phyloP scores from a whole-genome alignment of 2,888 invertebrate species.

The Drosophila stalkeri region DNA sequence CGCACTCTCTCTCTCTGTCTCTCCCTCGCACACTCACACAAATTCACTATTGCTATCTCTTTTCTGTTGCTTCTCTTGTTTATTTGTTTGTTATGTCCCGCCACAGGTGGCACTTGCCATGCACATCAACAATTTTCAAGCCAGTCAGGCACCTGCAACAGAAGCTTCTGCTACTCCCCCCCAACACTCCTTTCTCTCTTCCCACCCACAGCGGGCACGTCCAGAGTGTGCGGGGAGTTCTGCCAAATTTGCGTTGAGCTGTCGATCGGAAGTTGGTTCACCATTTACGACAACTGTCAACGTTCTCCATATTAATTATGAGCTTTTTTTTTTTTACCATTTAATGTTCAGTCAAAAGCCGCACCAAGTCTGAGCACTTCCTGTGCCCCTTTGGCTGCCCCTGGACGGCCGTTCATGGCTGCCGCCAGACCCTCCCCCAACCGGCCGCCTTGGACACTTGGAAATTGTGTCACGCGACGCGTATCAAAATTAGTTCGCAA shows the following conservation, averaged over 20 bases:
- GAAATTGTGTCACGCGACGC: constrained; percentile 73
- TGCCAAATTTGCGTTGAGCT: constrained; percentile 58
- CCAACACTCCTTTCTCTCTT: neutral
- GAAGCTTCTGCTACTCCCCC: neutral
- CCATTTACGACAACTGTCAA: constrained; percentile 73
- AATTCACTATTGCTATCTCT: neutral
- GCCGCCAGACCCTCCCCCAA: neutral
- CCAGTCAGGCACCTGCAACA: constrained; percentile 43
- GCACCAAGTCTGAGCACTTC: constrained; percentile 61
- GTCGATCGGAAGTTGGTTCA: constrained; percentile 67
- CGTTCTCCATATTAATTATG: constrained; percentile 75
- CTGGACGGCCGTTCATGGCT: neutral
- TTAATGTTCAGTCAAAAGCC: constrained; percentile 37
- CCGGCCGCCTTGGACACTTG: constrained; percentile 23
- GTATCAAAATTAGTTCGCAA: constrained; percentile 60
- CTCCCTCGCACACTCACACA: neutral
- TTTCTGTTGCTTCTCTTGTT: constrained; percentile 9
- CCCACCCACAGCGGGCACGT: neutral
- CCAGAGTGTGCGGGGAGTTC: constrained; percentile 4
- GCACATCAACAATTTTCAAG: constrained; percentile 53
- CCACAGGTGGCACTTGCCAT: constrained; percentile 75
- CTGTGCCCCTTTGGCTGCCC: constrained; percentile 39
- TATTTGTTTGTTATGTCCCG: constrained; percentile 28
- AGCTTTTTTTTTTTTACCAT: constrained; percentile 15
- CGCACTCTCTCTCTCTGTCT: neutral